phyloP scores from a whole-genome alignment of 2,113 vertebrate species.

The Kobus ellipsiprymnus region DNA sequence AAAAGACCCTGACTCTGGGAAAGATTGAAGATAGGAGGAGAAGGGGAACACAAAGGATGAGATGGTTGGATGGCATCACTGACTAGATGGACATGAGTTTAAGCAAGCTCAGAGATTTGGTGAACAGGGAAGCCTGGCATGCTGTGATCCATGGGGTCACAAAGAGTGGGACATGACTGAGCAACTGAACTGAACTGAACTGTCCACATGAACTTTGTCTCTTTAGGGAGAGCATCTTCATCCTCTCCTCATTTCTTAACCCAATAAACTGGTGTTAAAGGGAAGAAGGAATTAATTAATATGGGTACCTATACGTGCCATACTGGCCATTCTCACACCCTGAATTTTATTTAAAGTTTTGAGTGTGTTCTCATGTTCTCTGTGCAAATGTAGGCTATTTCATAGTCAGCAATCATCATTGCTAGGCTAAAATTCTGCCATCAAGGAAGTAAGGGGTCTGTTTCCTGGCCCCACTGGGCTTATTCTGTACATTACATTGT shows the following conservation, averaged over 20 bases:
- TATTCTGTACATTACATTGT: background rate
- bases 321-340: too few species aligned
- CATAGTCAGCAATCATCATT: background rate
- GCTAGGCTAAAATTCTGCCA: background rate
- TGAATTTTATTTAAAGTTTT: background rate
- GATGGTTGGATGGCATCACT: background rate
- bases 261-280: background rate
- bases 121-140: background rate
- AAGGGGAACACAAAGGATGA: background rate
- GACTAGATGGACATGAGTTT: background rate
- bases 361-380: background rate
- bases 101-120: background rate
- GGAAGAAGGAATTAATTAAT: background rate
- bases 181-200: background rate
- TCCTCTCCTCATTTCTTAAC: background rate
- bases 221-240: background rate
- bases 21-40: background rate
- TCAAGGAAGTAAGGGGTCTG: background rate
- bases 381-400: background rate
- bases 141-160: background rate
- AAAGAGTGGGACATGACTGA: background rate
- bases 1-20: background rate
- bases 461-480: background rate
- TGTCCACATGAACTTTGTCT: too few species aligned
- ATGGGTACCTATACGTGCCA: accelerated